Base-by-base conservation (phyloP, 2,113 vertebrate genomes). In the Pelodiscus sinensis region DNA sequence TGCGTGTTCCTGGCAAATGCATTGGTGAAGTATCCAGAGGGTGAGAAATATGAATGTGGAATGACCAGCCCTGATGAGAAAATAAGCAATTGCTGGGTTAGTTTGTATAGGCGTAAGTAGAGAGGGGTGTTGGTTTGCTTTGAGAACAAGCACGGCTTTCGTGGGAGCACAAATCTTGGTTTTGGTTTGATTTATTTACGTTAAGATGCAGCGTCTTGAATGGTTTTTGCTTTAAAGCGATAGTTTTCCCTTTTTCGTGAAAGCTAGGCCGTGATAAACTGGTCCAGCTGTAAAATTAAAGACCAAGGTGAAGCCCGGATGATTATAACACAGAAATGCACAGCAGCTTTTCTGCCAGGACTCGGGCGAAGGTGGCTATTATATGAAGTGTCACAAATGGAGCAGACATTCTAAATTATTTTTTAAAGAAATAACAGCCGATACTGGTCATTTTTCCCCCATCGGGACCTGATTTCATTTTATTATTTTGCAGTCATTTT, bases 231-330 rank as follows among this genome's bases (percentile, higher is more conserved):
- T 94, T 14, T 81, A 82, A 89, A 95, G 94, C 65, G 94, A 78
- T 38, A 62, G 44, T 50, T 95, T 94, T 90, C 51, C 89, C 86
- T 87, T 79, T 88, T 54, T 83, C 55, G 56, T 58, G 94, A 21
- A 79, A 89, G 87, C 78, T 62, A 31, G 94, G 86, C n/a, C 73
- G 65, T 87, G 95, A 93, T 95, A 90, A 96, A 91, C 82, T 79
- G 90, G 78, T 55, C 96, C 95, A 96, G 95, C 92, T 95, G 94
- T 88, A 82, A 85, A 95, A 94, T 86, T 7, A 79, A 86, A 92
- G 92, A 79, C 13, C 2, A 93, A 94, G 93, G 97, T 88, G 93
- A 90, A 84, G 92, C 92, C 79, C 62, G 83, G 91, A 91, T 94
- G 96, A 84, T 92, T 68, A 31, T 14, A 89, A 62, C 13, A 88